Conservation (phyloP, 1,140 invertebrate genomes). For the Pogonus chalceus region DNA sequence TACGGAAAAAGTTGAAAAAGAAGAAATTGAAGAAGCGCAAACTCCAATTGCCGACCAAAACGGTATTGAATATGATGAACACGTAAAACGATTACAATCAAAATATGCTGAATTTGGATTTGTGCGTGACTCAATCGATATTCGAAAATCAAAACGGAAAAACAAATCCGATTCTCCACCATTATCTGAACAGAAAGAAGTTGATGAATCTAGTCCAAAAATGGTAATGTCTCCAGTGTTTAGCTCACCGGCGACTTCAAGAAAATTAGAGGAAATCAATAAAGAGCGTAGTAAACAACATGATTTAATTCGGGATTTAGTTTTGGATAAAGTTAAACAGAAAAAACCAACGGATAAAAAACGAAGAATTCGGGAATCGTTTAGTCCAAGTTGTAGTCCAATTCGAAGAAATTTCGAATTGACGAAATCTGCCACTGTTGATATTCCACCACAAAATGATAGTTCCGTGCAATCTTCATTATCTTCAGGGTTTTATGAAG, state of each 20-base stretch:
- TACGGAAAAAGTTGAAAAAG: conserved; percentile 23
- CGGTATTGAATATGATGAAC: conserved; percentile 49
- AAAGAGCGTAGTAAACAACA: conserved; percentile 58
- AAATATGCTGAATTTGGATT: conserved; percentile 62
- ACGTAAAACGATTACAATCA: conserved; percentile 55
- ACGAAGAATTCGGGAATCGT: not conserved
- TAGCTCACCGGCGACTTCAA: conserved; percentile 31
- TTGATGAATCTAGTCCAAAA: conserved; percentile 10
- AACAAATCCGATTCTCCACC: conserved; percentile 31
- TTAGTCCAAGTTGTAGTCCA: conserved; percentile 3
- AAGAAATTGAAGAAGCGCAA: conserved; percentile 24
- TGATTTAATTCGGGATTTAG: conserved; percentile 61
- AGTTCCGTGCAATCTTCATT: not conserved
- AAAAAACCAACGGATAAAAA: conserved; percentile 37
- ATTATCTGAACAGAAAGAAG: conserved; percentile 35
- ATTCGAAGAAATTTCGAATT: conserved; percentile 1
- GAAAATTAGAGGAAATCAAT: conserved; percentile 53
- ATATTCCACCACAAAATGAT: not conserved
- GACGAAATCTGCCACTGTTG: not conserved
- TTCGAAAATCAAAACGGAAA: conserved; percentile 52
- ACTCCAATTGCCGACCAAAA: conserved; percentile 25
- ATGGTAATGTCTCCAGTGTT: conserved; percentile 1
- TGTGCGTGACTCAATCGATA: conserved; percentile 57
- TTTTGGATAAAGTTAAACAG: conserved; percentile 64
- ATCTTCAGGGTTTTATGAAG: not conserved